These are phyloP conservation scores for Desmodus rotundus DNA, from an alignment of 2,113 vertebrate genomes.

Conservation along the genomic window DNA sequence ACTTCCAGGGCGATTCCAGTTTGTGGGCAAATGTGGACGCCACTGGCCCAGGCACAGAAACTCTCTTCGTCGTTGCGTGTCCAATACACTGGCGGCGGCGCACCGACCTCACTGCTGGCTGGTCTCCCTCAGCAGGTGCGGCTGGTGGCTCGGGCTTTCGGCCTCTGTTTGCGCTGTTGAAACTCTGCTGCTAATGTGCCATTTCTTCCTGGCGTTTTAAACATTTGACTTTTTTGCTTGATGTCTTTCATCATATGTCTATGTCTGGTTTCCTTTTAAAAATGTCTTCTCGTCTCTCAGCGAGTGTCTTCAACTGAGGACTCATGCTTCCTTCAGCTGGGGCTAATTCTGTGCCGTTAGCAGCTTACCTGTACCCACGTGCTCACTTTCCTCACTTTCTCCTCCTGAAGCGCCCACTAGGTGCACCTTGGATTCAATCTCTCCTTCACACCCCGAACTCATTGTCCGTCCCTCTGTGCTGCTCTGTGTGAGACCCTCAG, in stretches of 20 bases:
- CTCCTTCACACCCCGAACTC: fast-evolving
- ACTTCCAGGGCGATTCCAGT: not conserved
- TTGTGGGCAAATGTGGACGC: not conserved
- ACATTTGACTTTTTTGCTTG: not conserved
- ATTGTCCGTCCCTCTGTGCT: no score
- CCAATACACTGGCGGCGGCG: fast-evolving
- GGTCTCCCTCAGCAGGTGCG: not conserved
- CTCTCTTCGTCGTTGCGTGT: fast-evolving
- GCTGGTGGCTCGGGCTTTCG: not conserved
- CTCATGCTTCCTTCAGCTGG: not conserved
- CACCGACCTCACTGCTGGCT: no score
- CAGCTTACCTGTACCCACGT: fast-evolving
- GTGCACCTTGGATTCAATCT: not conserved
- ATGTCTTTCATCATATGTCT: not conserved
- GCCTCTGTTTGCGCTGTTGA: no score
- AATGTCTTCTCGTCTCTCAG: not conserved
- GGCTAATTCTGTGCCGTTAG: not conserved
- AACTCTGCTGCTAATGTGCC: no score
- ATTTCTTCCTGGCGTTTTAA: not conserved
- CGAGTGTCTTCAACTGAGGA: not conserved
- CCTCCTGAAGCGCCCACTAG: not conserved
- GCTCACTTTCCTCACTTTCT: not conserved
- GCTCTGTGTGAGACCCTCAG: not conserved
- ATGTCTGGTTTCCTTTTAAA: not conserved
- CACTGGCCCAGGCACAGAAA: fast-evolving